Percentiles rank a stretch among this genome's conserved stretches.
These are phyloP conservation scores for Psylliodes chrysocephalus DNA, from an alignment of 2,888 invertebrate genomes.

Conservation along the genomic window DNA sequence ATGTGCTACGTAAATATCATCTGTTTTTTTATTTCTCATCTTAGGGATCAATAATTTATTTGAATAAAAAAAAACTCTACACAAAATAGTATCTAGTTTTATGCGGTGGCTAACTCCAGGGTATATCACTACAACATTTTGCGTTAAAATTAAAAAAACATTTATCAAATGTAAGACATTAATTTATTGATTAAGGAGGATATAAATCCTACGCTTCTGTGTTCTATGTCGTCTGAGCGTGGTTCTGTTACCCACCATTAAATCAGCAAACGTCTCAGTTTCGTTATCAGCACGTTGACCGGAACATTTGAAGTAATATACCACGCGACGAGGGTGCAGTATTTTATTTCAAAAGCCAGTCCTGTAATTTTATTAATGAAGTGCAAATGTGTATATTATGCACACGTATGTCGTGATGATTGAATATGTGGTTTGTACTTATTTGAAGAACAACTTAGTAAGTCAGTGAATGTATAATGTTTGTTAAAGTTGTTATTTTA, in stretches of 20 bases:
- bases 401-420: conserved; percentile 43
- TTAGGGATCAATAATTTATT: too few species aligned
- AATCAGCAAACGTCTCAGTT: conserved; percentile 30
- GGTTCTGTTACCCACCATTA: conserved; percentile 22
- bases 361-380: conserved; percentile 54
- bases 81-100: too few species aligned
- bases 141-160: conserved; percentile 5
- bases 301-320: conserved; percentile 47
- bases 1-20: too few species aligned
- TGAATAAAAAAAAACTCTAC: too few species aligned
- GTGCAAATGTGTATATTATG: conserved; percentile 53
- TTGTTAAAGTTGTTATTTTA: too few species aligned
- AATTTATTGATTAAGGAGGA: conserved; percentile 20
- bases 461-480: too few species aligned
- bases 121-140: conserved; percentile 20
- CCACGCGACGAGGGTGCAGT: conserved; percentile 38
- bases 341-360: conserved; percentile 49
- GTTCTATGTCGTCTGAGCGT: conserved; percentile 21
- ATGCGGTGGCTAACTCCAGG: conserved; percentile 7
- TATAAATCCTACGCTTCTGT: conserved; percentile 23
- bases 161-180: conserved; percentile 23
- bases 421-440: neutral
- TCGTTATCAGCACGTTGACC: conserved; percentile 35
- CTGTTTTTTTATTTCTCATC: too few species aligned
- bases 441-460: neutral